These are phyloP conservation scores for Epistrophella euchroma DNA, from an alignment of 2,888 invertebrate species.

Conservation along the genomic window DNA sequence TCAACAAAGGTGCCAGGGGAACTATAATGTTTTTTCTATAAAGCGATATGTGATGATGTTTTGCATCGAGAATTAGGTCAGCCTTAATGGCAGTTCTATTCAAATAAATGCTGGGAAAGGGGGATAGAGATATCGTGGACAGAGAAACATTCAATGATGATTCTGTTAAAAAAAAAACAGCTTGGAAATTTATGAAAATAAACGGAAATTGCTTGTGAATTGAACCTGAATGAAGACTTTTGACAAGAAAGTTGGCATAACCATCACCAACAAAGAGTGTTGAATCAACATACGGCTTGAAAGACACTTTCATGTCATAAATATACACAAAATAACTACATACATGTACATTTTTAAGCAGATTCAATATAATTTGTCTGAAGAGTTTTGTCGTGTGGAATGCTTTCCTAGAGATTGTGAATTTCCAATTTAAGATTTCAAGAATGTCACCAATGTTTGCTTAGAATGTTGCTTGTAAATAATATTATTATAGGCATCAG, in stretches of 20 bases:
- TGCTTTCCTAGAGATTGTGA: background rate
- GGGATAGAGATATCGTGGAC: background rate
- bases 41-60: constrained; percentile 52
- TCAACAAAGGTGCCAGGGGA: constrained; percentile 30
- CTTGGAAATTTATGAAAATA: constrained; percentile 36
- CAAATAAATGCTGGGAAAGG: background rate
- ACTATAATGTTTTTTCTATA: constrained; percentile 46
- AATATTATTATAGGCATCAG: constrained; percentile 2
- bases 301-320: constrained; percentile 3
- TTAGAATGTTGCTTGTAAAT: constrained; percentile 16
- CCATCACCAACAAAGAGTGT: constrained; percentile 30
- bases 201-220: constrained; percentile 58
- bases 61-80: constrained; percentile 72
- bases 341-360: constrained; percentile 5
- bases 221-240: constrained; percentile 45
- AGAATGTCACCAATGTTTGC: constrained; percentile 26
- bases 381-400: background rate
- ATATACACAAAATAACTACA: background rate
- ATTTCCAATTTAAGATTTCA: too few species aligned
- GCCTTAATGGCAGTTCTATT: constrained; percentile 45
- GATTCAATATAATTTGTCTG: constrained; percentile 12
- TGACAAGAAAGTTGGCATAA: constrained; percentile 45
- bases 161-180: background rate
- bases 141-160: constrained; percentile 12
- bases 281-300: constrained; percentile 24